Base-by-base conservation (phyloP, 1,140 invertebrate genomes). In the Rhizoglyphus robini region DNA sequence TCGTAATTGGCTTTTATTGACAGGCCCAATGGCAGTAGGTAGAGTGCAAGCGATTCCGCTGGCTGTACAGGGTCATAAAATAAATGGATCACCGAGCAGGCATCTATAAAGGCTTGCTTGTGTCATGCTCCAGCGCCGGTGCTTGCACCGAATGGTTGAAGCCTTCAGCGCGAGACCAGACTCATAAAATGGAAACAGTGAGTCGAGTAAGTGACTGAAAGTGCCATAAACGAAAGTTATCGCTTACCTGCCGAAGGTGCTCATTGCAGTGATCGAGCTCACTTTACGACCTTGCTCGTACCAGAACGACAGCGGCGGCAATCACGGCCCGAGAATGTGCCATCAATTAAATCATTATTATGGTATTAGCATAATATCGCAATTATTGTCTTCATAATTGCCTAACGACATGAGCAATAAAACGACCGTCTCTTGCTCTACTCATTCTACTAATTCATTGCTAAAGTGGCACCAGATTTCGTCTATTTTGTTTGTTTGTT, bases 281-380 rank as follows among this genome's bases (percentile, higher is more conserved):
- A n/a, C n/a, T n/a, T n/a, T n/a, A n/a, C n/a, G n/a, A n/a, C n/a
- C n/a, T n/a, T n/a, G n/a, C n/a, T n/a, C n/a, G n/a, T n/a, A n/a
- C n/a, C n/a, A n/a, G n/a, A n/a, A n/a, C n/a, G n/a, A n/a, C n/a
- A n/a, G n/a, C n/a, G n/a, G n/a, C n/a, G n/a, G n/a, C n/a, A n/a
- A n/a, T n/a, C n/a, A n/a, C n/a, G n/a, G n/a, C n/a, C n/a, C n/a
- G n/a, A n/a, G n/a, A n/a, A n/a, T 11, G 51, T 54, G 51, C 51
- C 51, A 54, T 54, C 51, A 54, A 54, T 54, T 54, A 54, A 54
- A 54, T 54, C 51, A 54, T 54, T 54, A 54, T 54, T 8, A 54
- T 54, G 8, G 51, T 23, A 54, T 54, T 54, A 54, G 23, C 51
- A 54, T 54, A 54, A 25, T 27, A 54, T 8, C 31, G 51, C 51